A percentile compares a stretch with the other conserved stretches of the same genome.
Conservation (phyloP, 2,797 vertebrate genomes). For the Acomys russatus region DNA sequence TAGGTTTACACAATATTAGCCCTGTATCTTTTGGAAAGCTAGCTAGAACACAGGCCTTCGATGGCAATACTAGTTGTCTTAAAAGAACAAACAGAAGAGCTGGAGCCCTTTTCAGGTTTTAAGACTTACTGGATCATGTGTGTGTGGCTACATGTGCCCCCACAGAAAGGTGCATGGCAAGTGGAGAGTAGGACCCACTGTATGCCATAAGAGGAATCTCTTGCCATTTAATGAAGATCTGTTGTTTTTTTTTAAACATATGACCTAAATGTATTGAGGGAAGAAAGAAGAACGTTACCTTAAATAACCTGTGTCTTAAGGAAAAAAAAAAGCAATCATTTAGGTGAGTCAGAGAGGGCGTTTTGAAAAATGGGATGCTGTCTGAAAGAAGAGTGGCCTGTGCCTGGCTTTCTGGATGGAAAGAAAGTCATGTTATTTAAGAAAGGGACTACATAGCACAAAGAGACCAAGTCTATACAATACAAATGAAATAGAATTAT, state of each 20-base stretch:
- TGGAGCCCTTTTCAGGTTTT: slow-evolving; percentile 35
- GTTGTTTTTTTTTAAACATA: background rate
- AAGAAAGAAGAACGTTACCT: slow-evolving; percentile 35
- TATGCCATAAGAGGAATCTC: background rate
- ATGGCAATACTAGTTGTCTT: slow-evolving; percentile 33
- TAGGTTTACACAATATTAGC: slow-evolving; percentile 49
- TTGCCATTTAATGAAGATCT: slow-evolving; percentile 59
- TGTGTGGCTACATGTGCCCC: background rate
- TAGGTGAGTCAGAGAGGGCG: slow-evolving; percentile 56
- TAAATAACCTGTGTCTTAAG: slow-evolving; percentile 67
- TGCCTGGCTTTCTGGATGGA: slow-evolving; percentile 55
- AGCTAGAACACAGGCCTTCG: background rate
- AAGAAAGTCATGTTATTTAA: slow-evolving; percentile 63
- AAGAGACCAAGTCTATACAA: slow-evolving; percentile 44
- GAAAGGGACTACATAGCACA: slow-evolving; percentile 57
- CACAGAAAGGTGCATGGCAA: background rate
- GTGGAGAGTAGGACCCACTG: background rate
- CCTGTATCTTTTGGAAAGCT: slow-evolving; percentile 60
- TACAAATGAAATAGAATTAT: slow-evolving; percentile 65
- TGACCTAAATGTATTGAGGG: slow-evolving; percentile 50
- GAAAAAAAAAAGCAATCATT: slow-evolving; percentile 37
- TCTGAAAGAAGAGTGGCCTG: slow-evolving; percentile 68
- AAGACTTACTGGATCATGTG: background rate
- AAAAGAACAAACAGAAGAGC: slow-evolving; percentile 29
- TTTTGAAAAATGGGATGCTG: slow-evolving; percentile 58